Conservation (phyloP, 2,888 invertebrate species). For the Campoplex capitator region DNA sequence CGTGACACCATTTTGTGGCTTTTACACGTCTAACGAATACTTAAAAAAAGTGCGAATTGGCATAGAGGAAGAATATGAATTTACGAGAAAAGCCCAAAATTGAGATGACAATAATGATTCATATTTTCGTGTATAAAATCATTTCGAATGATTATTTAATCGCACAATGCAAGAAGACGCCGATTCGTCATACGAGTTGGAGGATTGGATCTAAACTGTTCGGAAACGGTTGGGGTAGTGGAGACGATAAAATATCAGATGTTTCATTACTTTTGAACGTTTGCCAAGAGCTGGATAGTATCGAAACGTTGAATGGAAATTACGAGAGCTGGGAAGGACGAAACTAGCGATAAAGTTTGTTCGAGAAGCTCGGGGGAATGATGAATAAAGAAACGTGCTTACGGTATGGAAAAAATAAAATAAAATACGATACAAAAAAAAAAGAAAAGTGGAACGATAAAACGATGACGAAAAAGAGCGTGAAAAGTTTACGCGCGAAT, state of each 20-base stretch:
- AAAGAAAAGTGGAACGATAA: conserved; percentile 3
- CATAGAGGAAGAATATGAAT: not conserved
- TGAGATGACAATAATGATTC: not conserved
- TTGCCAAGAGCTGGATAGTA: conserved; percentile 43
- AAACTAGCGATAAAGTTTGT: conserved; percentile 2
- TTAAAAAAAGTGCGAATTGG: not conserved
- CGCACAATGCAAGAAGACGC: not conserved
- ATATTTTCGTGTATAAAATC: not conserved
- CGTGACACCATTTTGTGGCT: not conserved
- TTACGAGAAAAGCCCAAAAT: not conserved
- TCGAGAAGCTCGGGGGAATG: conserved; percentile 32
- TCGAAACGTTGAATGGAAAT: conserved; percentile 43
- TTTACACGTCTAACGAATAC: not conserved
- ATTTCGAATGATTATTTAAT: conserved; percentile 1
- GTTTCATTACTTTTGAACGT: conserved; percentile 54
- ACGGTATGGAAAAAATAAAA: not conserved
- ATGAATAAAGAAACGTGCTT: conserved; percentile 30
- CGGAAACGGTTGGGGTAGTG: conserved; percentile 2
- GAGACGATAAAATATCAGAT: conserved; percentile 51
- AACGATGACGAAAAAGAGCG: not conserved
- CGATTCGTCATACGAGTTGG: not conserved
- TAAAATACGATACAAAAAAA: not conserved
- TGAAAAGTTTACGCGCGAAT: conserved; percentile 35
- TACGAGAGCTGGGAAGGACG: conserved; percentile 8
- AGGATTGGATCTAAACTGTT: not conserved